Evolutionary conservation across 2,888 invertebrate genomes (phyloP), one percentile per base, ranked within the genome.

Genomic region (Ochropleura plecta): DNA sequence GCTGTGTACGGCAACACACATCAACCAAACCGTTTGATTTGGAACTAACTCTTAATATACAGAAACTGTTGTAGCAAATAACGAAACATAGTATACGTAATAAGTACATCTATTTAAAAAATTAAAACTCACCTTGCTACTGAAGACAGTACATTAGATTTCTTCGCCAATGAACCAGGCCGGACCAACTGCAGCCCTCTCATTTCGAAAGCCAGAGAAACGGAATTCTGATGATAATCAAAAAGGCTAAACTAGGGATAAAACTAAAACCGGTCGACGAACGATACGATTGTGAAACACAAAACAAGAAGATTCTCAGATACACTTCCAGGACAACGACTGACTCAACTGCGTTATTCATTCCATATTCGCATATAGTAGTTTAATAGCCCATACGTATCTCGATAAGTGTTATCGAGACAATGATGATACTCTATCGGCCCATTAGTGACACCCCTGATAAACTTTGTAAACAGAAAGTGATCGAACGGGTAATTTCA

Each of bases 361-460:
- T 69, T 77, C 62, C 60, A 55, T 40, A 46, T 51, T n/a, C 62
- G 60, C 77, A 78, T 79, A 75, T 83, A 73, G 80, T 72, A 78
- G 70, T 69, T 82, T 60, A 71, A 73, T 75, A 63, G 44, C 60
- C 83, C 79, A 81, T 81, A 78, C 77, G 9, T 74, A 82, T 84
- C 83, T 79, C 81, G 93, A 95, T 93, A 95, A 92, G 82, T 72
- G 71, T 83, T 88, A 91, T 77, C 76, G 63, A 77, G 63, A 79
- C 93, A 94, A 92, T 92, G 92, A 93, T 92, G 91, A 90, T 89
- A 89, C 83, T 87, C 86, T 94, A 95, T 95, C 95, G 88, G 84
- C 76, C 93, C 92, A 94, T 94, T 94, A 94, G 90, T 78, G 82
- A 78, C 82, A 88, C 89, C 89, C 70, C 82, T 90, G 93, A 94